Percentiles rank a stretch among this genome's conserved stretches.
These are phyloP conservation scores for Tineola bisselliella DNA, from an alignment of 2,888 invertebrate species.

Conservation along the genomic window DNA sequence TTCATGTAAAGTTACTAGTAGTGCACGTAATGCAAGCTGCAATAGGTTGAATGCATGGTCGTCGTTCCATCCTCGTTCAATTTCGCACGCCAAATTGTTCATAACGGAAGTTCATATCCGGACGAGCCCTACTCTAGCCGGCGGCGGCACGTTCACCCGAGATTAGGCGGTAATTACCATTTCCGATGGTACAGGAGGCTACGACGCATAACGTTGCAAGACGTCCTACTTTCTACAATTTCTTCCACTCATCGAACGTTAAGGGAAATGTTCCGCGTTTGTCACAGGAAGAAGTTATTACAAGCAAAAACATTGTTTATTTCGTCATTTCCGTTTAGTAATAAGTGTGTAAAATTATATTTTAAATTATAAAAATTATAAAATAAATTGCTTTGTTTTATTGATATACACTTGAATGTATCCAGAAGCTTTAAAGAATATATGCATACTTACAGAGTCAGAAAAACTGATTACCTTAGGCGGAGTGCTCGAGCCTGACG, in stretches of 20 bases:
- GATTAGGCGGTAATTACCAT: slow-evolving; percentile 71
- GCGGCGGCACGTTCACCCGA: slow-evolving; percentile 32
- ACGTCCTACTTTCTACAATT: neutral
- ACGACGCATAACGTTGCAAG: neutral
- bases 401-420: neutral
- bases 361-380: neutral
- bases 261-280: slow-evolving; percentile 3
- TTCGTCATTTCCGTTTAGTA: neutral
- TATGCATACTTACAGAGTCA: slow-evolving; percentile 40
- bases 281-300: slow-evolving; percentile 3
- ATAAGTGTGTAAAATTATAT: neutral
- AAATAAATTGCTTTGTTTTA: neutral
- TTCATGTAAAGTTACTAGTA: neutral
- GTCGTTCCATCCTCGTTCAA: slow-evolving; percentile 59
- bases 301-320: neutral
- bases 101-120: slow-evolving; percentile 90
- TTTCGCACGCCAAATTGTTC: slow-evolving; percentile 81
- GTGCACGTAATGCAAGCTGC: slow-evolving; percentile 17
- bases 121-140: slow-evolving; percentile 59
- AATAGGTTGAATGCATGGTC: slow-evolving; percentile 48
- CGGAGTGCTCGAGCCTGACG: slow-evolving; percentile 35
- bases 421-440: neutral
- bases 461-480: slow-evolving; percentile 58
- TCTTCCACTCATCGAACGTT: neutral
- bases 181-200: slow-evolving; percentile 38